Evolutionary conservation across 2,888 invertebrate genomes (phyloP).

Genomic region (Laothoe populi): DNA sequence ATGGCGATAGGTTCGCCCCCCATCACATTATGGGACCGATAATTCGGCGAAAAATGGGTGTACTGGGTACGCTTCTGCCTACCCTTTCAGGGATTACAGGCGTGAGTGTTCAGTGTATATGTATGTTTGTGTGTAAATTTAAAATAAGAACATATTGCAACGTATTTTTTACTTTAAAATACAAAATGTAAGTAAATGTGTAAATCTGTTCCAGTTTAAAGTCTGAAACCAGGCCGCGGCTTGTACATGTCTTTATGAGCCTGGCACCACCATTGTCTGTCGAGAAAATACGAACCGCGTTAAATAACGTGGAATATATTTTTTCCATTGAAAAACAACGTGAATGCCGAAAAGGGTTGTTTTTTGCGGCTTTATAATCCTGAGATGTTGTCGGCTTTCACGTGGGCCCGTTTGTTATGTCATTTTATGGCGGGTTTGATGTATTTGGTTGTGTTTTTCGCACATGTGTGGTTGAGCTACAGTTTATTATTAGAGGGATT

Average conservation of each 20-base stretch:
- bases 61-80: too few species aligned
- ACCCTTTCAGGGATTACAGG: too few species aligned
- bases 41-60: too few species aligned
- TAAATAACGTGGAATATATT: conserved; percentile 28
- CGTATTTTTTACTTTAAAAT: not conserved
- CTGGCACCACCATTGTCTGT: conserved; percentile 37
- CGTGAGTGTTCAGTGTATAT: too few species aligned
- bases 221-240: conserved; percentile 48
- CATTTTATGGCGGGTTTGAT: conserved; percentile 22
- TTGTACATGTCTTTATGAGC: conserved; percentile 48
- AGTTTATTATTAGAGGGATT: not conserved
- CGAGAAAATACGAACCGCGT: conserved; percentile 26
- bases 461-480: not conserved
- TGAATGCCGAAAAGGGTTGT: conserved; percentile 25
- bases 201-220: conserved; percentile 45
- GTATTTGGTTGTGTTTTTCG: not conserved
- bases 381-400: conserved; percentile 24
- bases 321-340: conserved; percentile 27
- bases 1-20: too few species aligned
- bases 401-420: conserved; percentile 22
- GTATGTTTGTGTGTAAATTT: too few species aligned
- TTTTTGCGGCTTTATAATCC: conserved; percentile 27
- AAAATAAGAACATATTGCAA: too few species aligned
- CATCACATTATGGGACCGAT: too few species aligned
- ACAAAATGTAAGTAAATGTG: conserved; percentile 38